phyloP scores from a whole-genome alignment of 2,113 vertebrate species.

The Tetrao urogallus region DNA sequence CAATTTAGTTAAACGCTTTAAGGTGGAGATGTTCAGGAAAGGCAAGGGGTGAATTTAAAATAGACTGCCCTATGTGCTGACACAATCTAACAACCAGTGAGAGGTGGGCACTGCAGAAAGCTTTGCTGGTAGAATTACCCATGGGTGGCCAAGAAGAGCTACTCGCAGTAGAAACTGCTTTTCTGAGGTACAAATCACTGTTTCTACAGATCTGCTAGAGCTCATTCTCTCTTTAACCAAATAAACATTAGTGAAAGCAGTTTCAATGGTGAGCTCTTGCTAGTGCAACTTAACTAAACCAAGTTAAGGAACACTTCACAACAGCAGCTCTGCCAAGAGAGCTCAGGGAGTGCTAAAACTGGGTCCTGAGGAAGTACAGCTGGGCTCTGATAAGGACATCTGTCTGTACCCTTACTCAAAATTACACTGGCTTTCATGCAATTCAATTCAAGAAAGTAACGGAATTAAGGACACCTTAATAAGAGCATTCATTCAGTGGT shows the following conservation, averaged over 20 bases:
- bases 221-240: background rate
- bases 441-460: constrained; percentile 8
- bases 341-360: background rate
- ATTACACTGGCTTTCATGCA: background rate
- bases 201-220: background rate
- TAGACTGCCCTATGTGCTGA: background rate
- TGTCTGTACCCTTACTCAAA: background rate
- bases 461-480: constrained; percentile 2
- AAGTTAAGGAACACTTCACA: background rate
- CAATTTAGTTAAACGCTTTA: background rate
- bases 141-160: background rate
- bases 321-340: background rate
- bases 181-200: background rate
- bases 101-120: background rate
- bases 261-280: background rate
- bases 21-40: background rate
- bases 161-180: background rate
- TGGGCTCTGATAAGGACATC: background rate
- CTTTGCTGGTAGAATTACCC: background rate
- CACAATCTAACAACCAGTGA: background rate
- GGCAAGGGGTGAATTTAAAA: background rate
- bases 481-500: background rate
- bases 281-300: background rate
- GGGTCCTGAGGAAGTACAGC: background rate
- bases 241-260: background rate